Evolutionary conservation across 2,797 vertebrate species (phyloP), one percentile per base, ranked within the genome.

Genomic region (Psittacula derbiana): DNA sequence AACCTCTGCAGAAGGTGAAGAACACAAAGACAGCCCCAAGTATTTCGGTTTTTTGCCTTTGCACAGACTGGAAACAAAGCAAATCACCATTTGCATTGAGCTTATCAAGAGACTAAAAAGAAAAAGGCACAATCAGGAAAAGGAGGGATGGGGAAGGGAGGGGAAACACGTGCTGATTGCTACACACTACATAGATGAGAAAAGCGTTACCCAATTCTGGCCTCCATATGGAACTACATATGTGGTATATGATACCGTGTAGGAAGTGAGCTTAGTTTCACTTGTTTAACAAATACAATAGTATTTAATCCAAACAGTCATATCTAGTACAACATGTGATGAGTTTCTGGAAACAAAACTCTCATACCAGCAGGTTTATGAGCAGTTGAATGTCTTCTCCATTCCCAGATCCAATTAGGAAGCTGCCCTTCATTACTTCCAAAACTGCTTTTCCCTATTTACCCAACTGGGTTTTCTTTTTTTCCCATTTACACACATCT

Each of bases 71-170:
- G 49, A 90, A 90, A 90, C 46, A 85, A 92, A 69, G 60, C 24
- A 92, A 82, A 66, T 84, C 62, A 27, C 21, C 24, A 36, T 62
- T 53, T 79, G 21, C 24, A 38, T 23, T 58, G 49, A 6, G 43
- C 43, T 95, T 79, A 78, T 55, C 46, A 14, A 79, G 43, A 75
- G 55, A 17, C 33, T 21, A 23, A 61, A 90, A 55, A 66, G 50
- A 52, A 62, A 75, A 58, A 27, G 33, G 31, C 5, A 1, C 0
- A 0, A 53, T 2, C 57, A 33, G 8, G 52, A 70, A 73, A 57
- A 60, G 47, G 40, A 76, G 44, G 43, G 60, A 80, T 31, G 8
- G 65, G 31, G 74, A 80, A 86, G 46, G 46, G 65, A 86, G 47
- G 46, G 50, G 58, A 46, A 80, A 38, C 40, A 12, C 2, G 3